A percentile compares a stretch with the other conserved stretches of the same genome.
Conservation (phyloP, 2,113 vertebrate genomes). For the Rissa tridactyla region DNA sequence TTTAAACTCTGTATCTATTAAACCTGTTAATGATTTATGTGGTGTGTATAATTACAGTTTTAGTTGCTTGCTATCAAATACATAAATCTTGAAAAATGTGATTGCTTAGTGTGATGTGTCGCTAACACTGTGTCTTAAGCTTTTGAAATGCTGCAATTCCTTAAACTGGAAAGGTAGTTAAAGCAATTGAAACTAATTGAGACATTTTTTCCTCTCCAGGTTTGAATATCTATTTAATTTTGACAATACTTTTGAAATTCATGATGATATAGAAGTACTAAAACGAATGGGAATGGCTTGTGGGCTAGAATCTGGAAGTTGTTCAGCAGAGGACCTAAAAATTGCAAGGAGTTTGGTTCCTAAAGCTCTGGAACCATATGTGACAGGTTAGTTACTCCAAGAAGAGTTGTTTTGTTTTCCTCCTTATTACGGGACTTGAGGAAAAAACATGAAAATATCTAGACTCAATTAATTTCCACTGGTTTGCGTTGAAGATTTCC, state of each 20-base stretch:
- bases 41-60: background rate
- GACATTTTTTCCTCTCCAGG: conserved; percentile 64
- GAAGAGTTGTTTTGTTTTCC: background rate
- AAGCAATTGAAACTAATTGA: background rate
- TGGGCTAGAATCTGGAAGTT: conserved; percentile 93
- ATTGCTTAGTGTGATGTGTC: background rate
- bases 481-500: background rate
- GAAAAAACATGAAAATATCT: background rate
- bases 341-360: conserved; percentile 92
- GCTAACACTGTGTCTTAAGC: background rate
- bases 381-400: conserved; percentile 84
- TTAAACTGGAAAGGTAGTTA: background rate
- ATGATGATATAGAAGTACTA: conserved; percentile 97
- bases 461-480: background rate
- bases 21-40: background rate
- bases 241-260: conserved; percentile 99
- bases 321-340: conserved; percentile 93
- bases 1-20: background rate
- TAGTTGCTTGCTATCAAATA: background rate
- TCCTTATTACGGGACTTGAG: background rate
- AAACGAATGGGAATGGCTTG: conserved; percentile 99
- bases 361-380: conserved; percentile 97
- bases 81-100: background rate
- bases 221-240: conserved; percentile 99
- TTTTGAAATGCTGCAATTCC: background rate